Evolutionary conservation across 2,113 vertebrate genomes (phyloP).

Genomic region (Coturnix japonica): DNA sequence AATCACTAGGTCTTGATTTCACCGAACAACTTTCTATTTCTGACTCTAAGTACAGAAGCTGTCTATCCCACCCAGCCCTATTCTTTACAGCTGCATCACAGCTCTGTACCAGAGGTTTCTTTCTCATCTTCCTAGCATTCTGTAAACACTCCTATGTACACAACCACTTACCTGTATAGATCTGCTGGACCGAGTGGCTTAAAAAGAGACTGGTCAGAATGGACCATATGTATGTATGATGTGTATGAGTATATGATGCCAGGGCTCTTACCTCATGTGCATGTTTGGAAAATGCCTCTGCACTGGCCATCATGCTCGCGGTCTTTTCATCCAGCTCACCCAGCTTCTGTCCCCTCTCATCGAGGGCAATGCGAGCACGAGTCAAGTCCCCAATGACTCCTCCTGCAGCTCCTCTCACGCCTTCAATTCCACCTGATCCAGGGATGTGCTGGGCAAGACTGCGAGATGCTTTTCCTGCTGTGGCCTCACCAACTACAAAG

Average conservation of each 20-base stretch:
- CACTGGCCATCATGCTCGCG: slow-evolving; percentile 94
- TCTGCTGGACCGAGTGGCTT: neutral
- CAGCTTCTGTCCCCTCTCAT: slow-evolving; percentile 93
- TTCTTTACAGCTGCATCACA: neutral
- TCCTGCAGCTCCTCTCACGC: slow-evolving; percentile 88
- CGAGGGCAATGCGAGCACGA: slow-evolving; percentile 91
- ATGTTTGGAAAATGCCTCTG: slow-evolving; percentile 94
- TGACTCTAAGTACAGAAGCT: neutral
- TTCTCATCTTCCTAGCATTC: neutral
- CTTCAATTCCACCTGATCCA: slow-evolving; percentile 88
- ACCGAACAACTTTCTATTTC: slow-evolving; percentile 20
- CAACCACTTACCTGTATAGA: slow-evolving; percentile 8
- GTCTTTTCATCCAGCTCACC: slow-evolving; percentile 96
- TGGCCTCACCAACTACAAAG: slow-evolving; percentile 90
- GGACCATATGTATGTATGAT: too few species aligned
- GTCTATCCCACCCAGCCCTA: neutral
- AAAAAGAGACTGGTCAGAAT: neutral
- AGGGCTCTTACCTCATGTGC: slow-evolving; percentile 88
- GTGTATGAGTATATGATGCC: neutral
- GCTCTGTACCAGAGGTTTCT: neutral
- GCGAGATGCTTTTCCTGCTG: slow-evolving; percentile 92
- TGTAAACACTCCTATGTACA: neutral
- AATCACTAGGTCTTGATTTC: too few species aligned
- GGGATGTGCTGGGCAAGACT: slow-evolving; percentile 97
- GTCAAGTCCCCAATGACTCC: slow-evolving; percentile 92